Evolutionary conservation across 2,797 vertebrate species (phyloP), one percentile per base, ranked within the genome.

Genomic region (Sebastes elongatus): DNA sequence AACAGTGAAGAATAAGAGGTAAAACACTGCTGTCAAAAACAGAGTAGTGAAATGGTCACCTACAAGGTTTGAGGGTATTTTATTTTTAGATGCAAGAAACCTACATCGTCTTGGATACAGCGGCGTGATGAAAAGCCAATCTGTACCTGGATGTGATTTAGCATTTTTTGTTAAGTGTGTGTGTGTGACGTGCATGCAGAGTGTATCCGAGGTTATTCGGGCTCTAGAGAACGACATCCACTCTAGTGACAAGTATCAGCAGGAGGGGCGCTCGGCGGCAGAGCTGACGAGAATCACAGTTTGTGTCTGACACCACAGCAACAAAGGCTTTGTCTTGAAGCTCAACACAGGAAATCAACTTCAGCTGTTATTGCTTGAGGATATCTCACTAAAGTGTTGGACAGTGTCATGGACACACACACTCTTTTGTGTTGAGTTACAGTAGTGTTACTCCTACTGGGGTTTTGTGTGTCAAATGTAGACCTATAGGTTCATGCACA

Each of bases 291-390:
- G 72, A 89, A 73, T 86, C 82, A 74, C 84, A 86, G 77, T 57
- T 88, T 86, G 81, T 80, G 57, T 66, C 83, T 67, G 79, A 88
- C 88, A 75, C 63, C 25, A 77, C 81, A 63, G 46, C 60, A 87
- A 88, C 84, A 82, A 86, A 33, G 18, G 74, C 85, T 89, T 82
- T 85, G 86, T 78, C 63, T 67, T 71, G 53, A 83, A 65, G 64
- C 79, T 71, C 55, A 16, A 65, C 69, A 78, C 83, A 86, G 85
- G 86, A 89, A 89, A 91, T 87, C 56, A 76, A 63, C 68, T 69
- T 77, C 52, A 71, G 81, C 64, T n/a, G 56, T 72, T 76, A 85
- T 3, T 30, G 62, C 76, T 78, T 52, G 27, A 81, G 80, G 78
- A 90, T 76, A 74, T 91, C 71, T 82, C 78, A 89, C 81, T 56